These are phyloP conservation scores for Hybognathus amarus DNA, from an alignment of 2,797 vertebrate genomes.

Conservation along the genomic window DNA sequence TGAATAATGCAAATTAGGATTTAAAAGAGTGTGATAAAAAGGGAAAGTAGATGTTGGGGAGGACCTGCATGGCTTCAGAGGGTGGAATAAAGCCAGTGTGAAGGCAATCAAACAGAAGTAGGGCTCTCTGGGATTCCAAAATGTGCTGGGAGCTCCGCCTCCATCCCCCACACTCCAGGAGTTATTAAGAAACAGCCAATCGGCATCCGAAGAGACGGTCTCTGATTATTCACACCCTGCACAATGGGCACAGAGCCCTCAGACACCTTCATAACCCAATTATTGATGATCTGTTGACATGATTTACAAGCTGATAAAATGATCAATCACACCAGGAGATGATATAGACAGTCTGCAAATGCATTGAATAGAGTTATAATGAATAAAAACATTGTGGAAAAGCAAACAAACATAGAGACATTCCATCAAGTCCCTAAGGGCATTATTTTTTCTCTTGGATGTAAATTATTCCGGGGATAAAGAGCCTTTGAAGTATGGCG, in stretches of 20 bases:
- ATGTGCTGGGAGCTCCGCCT: constrained; percentile 62
- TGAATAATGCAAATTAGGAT: constrained; percentile 56
- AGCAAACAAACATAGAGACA: constrained; percentile 58
- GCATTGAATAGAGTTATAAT: constrained; percentile 40
- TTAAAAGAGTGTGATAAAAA: constrained; percentile 29
- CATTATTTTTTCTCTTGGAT: constrained; percentile 57
- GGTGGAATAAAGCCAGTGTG: constrained; percentile 68
- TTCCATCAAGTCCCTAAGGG: constrained; percentile 37
- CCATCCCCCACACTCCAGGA: constrained; percentile 63
- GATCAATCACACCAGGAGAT: constrained; percentile 50
- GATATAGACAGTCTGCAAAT: constrained; percentile 10
- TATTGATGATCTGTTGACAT: constrained; percentile 56
- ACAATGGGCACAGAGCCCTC: constrained; percentile 56
- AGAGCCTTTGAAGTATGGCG: constrained; percentile 21
- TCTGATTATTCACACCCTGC: constrained; percentile 63
- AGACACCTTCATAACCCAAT: constrained; percentile 51
- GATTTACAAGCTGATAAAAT: constrained; percentile 60
- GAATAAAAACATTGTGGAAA: constrained; percentile 40
- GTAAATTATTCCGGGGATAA: constrained; percentile 48
- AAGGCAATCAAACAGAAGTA: constrained; percentile 69
- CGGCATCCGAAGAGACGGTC: constrained; percentile 47
- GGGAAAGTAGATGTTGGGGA: constrained; percentile 53
- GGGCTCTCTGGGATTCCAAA: constrained; percentile 65
- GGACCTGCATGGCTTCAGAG: constrained; percentile 64
- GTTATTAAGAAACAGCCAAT: constrained; percentile 58